Percentiles rank a stretch among this genome's conserved stretches.
Conservation (phyloP, 2,113 vertebrate genomes). For the Plectropomus leopardus region DNA sequence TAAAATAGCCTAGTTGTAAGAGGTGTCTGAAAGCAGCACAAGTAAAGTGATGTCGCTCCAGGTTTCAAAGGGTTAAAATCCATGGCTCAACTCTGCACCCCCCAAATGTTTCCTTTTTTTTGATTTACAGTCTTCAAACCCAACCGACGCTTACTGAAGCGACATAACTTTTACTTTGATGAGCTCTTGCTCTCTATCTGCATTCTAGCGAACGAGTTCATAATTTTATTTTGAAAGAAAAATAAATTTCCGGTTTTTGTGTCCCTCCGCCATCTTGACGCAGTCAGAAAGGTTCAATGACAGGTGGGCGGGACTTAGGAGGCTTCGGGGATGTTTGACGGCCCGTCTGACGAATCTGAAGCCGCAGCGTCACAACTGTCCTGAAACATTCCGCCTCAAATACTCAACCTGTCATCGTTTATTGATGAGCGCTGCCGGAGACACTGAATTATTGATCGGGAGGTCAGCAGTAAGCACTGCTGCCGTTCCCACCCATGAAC, state of each 20-base stretch:
- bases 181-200: neutral
- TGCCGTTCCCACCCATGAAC: slow-evolving; percentile 36
- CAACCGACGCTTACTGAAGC: neutral
- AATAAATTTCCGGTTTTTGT: neutral
- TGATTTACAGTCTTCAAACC: neutral
- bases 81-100: no score
- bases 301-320: slow-evolving; percentile 47
- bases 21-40: no score
- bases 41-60: no score
- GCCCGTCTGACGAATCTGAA: slow-evolving; percentile 42
- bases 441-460: slow-evolving; percentile 79
- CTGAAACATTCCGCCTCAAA: slow-evolving; percentile 66
- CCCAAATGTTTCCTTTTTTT: neutral
- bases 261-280: slow-evolving; percentile 7
- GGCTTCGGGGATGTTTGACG: slow-evolving; percentile 37
- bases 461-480: slow-evolving; percentile 65
- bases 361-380: neutral
- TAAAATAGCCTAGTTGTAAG: no score
- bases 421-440: slow-evolving; percentile 72
- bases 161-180: neutral
- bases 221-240: slow-evolving; percentile 52
- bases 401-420: slow-evolving; percentile 67
- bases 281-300: slow-evolving; percentile 48
- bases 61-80: no score
- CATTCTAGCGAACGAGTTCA: no score